Evolutionary conservation across 35 echinoderm and acorn worm species (phyloP), one percentile per base, ranked within the genome.

Genomic region (Acanthaster planci): DNA sequence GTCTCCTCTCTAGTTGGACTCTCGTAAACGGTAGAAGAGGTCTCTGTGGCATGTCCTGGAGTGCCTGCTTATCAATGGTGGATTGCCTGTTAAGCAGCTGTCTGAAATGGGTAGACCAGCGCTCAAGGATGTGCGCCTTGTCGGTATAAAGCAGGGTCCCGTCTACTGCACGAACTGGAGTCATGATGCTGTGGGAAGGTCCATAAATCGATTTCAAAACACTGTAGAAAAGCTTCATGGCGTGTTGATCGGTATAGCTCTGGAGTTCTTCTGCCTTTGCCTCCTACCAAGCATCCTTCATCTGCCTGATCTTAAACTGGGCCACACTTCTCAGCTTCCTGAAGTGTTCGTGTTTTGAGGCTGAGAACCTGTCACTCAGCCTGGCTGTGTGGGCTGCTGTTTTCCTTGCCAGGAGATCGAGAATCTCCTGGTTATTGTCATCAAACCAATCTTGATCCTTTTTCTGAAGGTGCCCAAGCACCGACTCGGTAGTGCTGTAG

Each of bases 371-470:
- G 26, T 80, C 30, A 19, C 39, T 29, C 31, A 80, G 78, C 26
- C 22, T 16, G 37, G 30, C 26, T 29, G 37, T 36, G 78, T 15
- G 21, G 10, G 0, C 52, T 56, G 16, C 54, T n/a, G 16, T 15
- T 1, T 56, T 56, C 54, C 22, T 15, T n/a, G 16, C 8, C 1
- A 56, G 7, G 54, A 56, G 54, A 15, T 56, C 54, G 22, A n/a
- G 15, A 56, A 51, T 80, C 23, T 37, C 78, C 5, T 37, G 16
- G 78, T 8, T 56, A n/a, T 80, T 80, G 6, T 40, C 22, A 39
- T 80, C 36, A 39, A 80, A 80, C 78, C 78, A 80, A 39, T 80
- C 78, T 80, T 80, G 78, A n/a, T 80, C 35, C 2, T 80, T 32
- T 39, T 39, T 34, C 47, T 80, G 37, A n/a, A 8, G n/a, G 22